These are phyloP conservation scores for Chaitophorus viminalis DNA, from an alignment of 2,888 invertebrate genomes.

Conservation along the genomic window DNA sequence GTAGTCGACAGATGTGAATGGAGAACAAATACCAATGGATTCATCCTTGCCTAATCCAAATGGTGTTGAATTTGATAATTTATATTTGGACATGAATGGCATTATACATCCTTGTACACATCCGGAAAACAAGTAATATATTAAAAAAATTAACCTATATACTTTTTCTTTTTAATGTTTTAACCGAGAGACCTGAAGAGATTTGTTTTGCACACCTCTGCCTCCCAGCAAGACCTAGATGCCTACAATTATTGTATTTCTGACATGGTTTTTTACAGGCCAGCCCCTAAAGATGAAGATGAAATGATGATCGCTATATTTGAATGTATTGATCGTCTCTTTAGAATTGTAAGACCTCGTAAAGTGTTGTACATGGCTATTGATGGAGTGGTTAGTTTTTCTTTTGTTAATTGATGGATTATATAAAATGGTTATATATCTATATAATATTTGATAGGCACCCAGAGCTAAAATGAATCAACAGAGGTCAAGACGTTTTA, in stretches of 20 bases:
- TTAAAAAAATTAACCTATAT: too few relatives aligned
- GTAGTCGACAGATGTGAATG: slow-evolving; percentile 55
- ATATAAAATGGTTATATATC: background rate
- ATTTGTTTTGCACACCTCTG: too few relatives aligned
- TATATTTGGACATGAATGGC: slow-evolving; percentile 99
- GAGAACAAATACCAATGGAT: slow-evolving; percentile 72
- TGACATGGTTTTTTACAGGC: slow-evolving; percentile 15
- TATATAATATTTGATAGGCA: slow-evolving; percentile 69
- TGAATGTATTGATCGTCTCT: slow-evolving; percentile 94
- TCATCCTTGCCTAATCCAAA: slow-evolving; percentile 92
- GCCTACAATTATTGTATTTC: background rate
- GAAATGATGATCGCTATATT: slow-evolving; percentile 99
- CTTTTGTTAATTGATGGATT: slow-evolving; percentile 7
- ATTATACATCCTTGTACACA: slow-evolving; percentile 99
- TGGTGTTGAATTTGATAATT: slow-evolving; percentile 95
- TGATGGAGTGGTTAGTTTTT: slow-evolving; percentile 87
- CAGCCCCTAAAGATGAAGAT: slow-evolving; percentile 90
- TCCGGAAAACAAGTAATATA: slow-evolving; percentile 70
- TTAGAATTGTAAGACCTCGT: slow-evolving; percentile 87
- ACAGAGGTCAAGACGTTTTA: slow-evolving; percentile 90
- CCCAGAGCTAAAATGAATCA: slow-evolving; percentile 99
- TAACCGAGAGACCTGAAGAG: too few relatives aligned
- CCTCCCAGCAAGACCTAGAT: too few relatives aligned
- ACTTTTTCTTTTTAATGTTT: too few relatives aligned
- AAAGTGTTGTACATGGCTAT: slow-evolving; percentile 98